Evolutionary conservation across 1,140 invertebrate genomes (phyloP), one percentile per base, ranked within the genome.

Genomic region (Ips typographus): DNA sequence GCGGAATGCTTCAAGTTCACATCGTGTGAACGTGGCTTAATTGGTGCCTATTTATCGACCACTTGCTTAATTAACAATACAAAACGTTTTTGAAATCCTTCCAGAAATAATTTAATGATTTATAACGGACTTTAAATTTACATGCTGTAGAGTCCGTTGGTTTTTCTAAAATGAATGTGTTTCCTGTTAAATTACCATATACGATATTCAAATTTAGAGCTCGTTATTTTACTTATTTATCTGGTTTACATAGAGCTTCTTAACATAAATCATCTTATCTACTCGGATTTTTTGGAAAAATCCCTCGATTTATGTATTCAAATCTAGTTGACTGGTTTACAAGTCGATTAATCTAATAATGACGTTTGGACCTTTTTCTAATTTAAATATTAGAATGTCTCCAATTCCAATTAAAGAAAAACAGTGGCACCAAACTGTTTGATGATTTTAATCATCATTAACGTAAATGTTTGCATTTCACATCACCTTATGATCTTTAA

Each of bases 171-270:
- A 65, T 65, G 57, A 44, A 43, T 57, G 55, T 44, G 47, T 65
- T 65, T 65, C 64, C 64, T 65, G 52, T 42, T 58, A 40, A 7
- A 64, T 64, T 62, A 47, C 38, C 42, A 47, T 62, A 47, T 40
- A 40, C 47, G 61, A 36, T 65, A 65, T 65, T 65, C 53, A 65
- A 65, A 65, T 65, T 56, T 38, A 43, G 22, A 44, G 53, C 64
- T 65, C 64, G 64, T 65, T 65, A 65, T 65, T 65, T 65, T 44
- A 56, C 40, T 57, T 65, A 56, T 56, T 57, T 65, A 57, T 65
- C 55, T 57, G 47, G 40, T 39, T 64, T 57, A 65, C 64, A 65
- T 65, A 53, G 40, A 37, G 8, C 51, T 44, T 8, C 52, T 58
- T 57, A 38, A 38, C 42, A 57, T 65, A 65, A 44, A 65, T 65